Evolutionary conservation across 2,888 invertebrate species (phyloP).

Genomic region (Polymixis lichenea): DNA sequence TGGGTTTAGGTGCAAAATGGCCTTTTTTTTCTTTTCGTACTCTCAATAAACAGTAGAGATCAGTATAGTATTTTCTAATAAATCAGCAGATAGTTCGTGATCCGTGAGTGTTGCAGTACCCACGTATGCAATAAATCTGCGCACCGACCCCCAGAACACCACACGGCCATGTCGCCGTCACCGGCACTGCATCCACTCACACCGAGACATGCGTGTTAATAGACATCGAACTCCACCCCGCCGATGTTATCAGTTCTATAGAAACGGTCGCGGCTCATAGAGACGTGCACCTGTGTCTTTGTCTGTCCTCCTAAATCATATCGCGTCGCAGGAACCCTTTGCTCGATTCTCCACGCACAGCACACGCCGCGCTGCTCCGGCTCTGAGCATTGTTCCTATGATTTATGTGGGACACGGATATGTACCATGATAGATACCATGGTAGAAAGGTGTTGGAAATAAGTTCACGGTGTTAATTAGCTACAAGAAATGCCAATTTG

Average conservation of each 20-base stretch:
- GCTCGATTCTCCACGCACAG: slow-evolving; percentile 70
- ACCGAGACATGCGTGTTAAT: slow-evolving; percentile 13
- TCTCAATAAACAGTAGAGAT: slow-evolving; percentile 26
- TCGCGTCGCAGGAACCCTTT: slow-evolving; percentile 70
- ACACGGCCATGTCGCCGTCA: not conserved
- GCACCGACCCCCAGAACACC: not conserved
- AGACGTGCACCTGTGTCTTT: slow-evolving; percentile 70
- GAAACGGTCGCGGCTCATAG: slow-evolving; percentile 57
- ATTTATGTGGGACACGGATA: slow-evolving; percentile 60
- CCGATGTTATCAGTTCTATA: slow-evolving; percentile 68
- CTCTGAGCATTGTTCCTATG: slow-evolving; percentile 52
- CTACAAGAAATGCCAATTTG: slow-evolving; percentile 19
- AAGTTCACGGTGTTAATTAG: slow-evolving; percentile 46
- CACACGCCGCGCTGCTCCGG: slow-evolving; percentile 38
- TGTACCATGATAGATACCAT: slow-evolving; percentile 12
- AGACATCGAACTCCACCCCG: slow-evolving; percentile 20
- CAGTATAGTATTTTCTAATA: slow-evolving; percentile 31
- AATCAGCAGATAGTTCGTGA: slow-evolving; percentile 31
- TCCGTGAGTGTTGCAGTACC: not conserved
- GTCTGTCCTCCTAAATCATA: slow-evolving; percentile 71
- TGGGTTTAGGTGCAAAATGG: not conserved
- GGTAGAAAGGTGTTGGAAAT: slow-evolving; percentile 40
- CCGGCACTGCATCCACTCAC: not conserved
- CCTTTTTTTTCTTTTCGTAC: not conserved
- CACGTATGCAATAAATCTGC: slow-evolving; percentile 58